A percentile compares a stretch with the other conserved stretches of the same genome.
Conservation (phyloP, 2,888 invertebrate species). For the Coelopa pilipes region DNA sequence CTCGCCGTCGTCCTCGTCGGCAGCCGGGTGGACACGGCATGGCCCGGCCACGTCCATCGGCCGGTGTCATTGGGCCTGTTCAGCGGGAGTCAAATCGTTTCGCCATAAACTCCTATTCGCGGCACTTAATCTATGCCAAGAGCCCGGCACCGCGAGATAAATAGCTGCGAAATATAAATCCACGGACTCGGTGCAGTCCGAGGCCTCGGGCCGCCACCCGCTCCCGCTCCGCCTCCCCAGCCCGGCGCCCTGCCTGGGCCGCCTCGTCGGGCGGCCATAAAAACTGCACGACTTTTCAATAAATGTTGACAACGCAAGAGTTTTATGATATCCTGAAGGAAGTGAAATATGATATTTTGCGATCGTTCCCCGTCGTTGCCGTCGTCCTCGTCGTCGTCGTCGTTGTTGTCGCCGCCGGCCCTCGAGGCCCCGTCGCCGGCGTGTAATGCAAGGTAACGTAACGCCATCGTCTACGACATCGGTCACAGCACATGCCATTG, state of each 20-base stretch:
- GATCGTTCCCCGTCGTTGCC: conserved; percentile 43
- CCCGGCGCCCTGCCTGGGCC: conserved; percentile 39
- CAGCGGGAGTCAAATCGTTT: conserved; percentile 57
- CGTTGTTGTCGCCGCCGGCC: conserved; percentile 22
- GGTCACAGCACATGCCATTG: conserved; percentile 41
- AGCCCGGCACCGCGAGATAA: conserved; percentile 60
- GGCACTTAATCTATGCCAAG: conserved; percentile 65
- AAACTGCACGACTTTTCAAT: conserved; percentile 68
- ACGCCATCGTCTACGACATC: conserved; percentile 11
- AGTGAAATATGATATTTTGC: conserved; percentile 66
- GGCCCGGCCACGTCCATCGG: conserved; percentile 1
- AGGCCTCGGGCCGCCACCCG: conserved; percentile 35
- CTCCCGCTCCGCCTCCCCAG: conserved; percentile 40
- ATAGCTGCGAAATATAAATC: conserved; percentile 62
- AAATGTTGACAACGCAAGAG: conserved; percentile 66
- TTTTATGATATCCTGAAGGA: conserved; percentile 67
- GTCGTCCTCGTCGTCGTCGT: conserved; percentile 8
- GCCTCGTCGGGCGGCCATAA: conserved; percentile 53
- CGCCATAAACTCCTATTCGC: conserved; percentile 51
- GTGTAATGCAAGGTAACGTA: conserved; percentile 30
- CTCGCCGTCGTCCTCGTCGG: neutral
- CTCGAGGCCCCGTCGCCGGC: conserved; percentile 22
- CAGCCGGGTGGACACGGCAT: neutral
- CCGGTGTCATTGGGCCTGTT: conserved; percentile 32
- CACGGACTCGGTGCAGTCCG: conserved; percentile 50